A percentile compares a stretch with the other conserved stretches of the same genome.
Conservation (phyloP, 2,113 vertebrate species). For the Ictidomys tridecemlineatus region DNA sequence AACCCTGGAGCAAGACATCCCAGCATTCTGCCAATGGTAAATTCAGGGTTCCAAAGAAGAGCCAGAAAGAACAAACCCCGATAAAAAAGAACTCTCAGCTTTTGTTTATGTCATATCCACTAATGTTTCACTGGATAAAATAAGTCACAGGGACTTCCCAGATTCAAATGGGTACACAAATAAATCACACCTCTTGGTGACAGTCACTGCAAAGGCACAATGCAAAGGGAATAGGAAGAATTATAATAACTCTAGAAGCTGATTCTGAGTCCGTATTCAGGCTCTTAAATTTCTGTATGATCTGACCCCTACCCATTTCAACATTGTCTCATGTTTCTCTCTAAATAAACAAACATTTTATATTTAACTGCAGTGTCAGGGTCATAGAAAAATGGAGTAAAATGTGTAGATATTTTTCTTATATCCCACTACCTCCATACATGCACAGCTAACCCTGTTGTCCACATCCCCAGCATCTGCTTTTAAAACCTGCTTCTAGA, state of each 20-base stretch:
- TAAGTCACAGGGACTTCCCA: accelerated
- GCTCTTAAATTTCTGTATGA: background rate
- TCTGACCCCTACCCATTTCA: background rate
- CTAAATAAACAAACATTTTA: background rate
- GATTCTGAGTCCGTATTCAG: too few relatives aligned
- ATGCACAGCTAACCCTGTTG: background rate
- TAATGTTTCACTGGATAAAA: background rate
- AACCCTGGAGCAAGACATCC: too few relatives aligned
- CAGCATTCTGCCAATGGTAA: background rate
- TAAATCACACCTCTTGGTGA: background rate
- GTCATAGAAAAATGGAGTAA: background rate
- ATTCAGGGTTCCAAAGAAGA: background rate
- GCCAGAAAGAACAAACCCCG: background rate
- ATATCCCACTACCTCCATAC: too few relatives aligned
- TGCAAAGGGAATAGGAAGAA: too few relatives aligned
- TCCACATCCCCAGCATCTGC: background rate
- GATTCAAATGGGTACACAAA: background rate
- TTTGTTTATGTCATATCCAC: background rate
- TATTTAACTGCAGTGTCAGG: background rate
- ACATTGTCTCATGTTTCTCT: background rate
- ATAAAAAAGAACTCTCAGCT: too few relatives aligned
- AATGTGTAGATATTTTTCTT: background rate
- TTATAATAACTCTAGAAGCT: too few relatives aligned
- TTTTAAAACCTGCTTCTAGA: background rate
- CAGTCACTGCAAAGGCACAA: background rate